Base-by-base conservation (phyloP, 1,140 invertebrate genomes). In the Philotrypesis tridentata region DNA sequence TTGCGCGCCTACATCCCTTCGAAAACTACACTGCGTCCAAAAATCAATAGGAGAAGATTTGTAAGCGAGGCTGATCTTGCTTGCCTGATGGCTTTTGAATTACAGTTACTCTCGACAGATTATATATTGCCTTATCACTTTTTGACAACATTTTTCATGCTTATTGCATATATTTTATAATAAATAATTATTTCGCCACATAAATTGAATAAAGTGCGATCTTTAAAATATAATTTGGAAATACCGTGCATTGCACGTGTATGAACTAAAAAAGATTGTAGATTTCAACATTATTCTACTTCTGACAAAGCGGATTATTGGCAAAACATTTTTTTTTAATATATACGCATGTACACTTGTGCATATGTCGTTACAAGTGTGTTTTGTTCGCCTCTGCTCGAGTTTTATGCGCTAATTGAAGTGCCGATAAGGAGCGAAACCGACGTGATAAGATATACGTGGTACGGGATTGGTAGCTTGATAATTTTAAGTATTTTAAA, bases 371-470 rank as follows among this genome's bases (percentile, higher is more conserved):
- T n/a, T 23, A 74, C 72, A 74, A 74, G 72, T 61, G 48, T 61
- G 25, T 55, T 74, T 61, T 27, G 43, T 74, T 74, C n/a, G 25
- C n/a, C 23, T 23, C 29, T 6, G 23, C 6, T 33, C 12, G 60
- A 43, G 61, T 40, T 61, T 67, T 77, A 68, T 48, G 63, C 37
- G 75, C 33, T 77, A 77, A 77, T 77, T 77, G 61, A 55, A 67
- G 33, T 43, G 12, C 17, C 14, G 75, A 77, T 77, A 77, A 77
- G 75, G 12, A 48, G 27, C 48, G 72, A 74, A 74, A 67, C 63
- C 23, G 67, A 77, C 48, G 21, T 48, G 75, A 77, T 77, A 77
- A 77, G 61, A 77, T 77, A 77, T 43, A 65, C n/a, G n/a, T n/a
- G n/a, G 61, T 65, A 43, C 37, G 9, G 37, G 43, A 77, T 77